Evolutionary conservation across 2,888 invertebrate genomes (phyloP).

Genomic region (Rhingia rostrata): DNA sequence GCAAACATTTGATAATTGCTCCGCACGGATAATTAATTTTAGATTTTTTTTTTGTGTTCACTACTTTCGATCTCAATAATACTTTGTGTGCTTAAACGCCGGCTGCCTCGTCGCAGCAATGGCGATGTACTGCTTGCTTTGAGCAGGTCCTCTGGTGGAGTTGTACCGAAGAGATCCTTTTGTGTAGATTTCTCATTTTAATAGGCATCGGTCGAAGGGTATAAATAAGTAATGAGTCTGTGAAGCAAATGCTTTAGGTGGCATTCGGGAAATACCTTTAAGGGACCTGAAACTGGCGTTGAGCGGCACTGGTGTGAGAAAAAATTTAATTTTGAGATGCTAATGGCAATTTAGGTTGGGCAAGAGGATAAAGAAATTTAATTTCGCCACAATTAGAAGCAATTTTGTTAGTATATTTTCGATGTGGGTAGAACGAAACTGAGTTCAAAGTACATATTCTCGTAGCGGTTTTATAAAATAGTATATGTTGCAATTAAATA

Average conservation of each 20-base stretch:
- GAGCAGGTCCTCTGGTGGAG: constrained; percentile 13
- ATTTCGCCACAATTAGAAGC: constrained; percentile 67
- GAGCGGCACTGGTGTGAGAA: constrained; percentile 1
- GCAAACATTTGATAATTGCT: constrained; percentile 72
- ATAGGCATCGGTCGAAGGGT: constrained; percentile 66
- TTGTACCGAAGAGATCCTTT: constrained; percentile 34
- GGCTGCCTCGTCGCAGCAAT: too few relatives aligned
- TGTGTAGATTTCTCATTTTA: constrained; percentile 70
- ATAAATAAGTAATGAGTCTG: constrained; percentile 64
- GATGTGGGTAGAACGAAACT: constrained; percentile 11
- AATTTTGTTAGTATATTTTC: constrained; percentile 36
- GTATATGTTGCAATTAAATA: not conserved
- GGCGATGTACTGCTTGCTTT: constrained; percentile 25
- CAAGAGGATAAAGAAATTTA: constrained; percentile 44
- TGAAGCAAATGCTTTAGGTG: constrained; percentile 51
- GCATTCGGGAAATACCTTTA: constrained; percentile 20
- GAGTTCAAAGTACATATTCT: constrained; percentile 43
- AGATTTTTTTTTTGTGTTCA: constrained; percentile 23
- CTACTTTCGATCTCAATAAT: constrained; percentile 52
- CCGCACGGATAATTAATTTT: constrained; percentile 72
- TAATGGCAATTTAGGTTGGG: constrained; percentile 39
- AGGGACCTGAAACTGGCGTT: too few relatives aligned
- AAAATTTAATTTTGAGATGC: constrained; percentile 61
- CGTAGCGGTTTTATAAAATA: not conserved
- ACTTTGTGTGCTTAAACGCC: constrained; percentile 34